These are phyloP conservation scores for Sthenelais limicola DNA, from an alignment of 2,888 invertebrate genomes.

Conservation along the genomic window DNA sequence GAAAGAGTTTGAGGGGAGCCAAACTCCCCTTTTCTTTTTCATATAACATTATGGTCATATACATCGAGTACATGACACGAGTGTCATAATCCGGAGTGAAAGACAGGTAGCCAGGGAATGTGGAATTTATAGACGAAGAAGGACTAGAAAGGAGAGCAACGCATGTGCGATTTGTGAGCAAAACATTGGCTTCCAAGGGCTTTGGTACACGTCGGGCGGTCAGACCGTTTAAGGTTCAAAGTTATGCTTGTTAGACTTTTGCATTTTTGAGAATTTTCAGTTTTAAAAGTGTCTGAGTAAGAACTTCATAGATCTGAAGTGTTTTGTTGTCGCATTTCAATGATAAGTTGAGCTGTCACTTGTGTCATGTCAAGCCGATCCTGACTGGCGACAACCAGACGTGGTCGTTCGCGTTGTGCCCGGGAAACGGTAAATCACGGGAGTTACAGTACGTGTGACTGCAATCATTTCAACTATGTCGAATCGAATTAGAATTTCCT, in stretches of 20 bases:
- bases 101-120: constrained; percentile 23
- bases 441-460: too few relatives aligned
- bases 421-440: too few relatives aligned
- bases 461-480: too few relatives aligned
- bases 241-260: not conserved
- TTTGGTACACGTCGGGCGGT: not conserved
- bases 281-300: too few relatives aligned
- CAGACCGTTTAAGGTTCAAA: not conserved
- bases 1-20: constrained; percentile 28
- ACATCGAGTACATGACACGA: constrained; percentile 23
- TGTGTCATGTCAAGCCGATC: not conserved
- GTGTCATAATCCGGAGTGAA: constrained; percentile 19
- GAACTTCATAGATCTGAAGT: too few relatives aligned
- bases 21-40: constrained; percentile 31
- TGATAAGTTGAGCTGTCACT: not conserved
- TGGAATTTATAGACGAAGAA: constrained; percentile 30
- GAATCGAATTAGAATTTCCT: too few relatives aligned
- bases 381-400: too few relatives aligned
- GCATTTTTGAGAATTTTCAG: too few relatives aligned
- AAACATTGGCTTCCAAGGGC: constrained; percentile 37
- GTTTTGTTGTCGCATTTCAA: too few relatives aligned
- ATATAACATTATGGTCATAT: constrained; percentile 16
- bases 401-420: too few relatives aligned
- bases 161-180: constrained; percentile 38
- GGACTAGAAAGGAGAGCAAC: constrained; percentile 27